These are phyloP conservation scores for Hipposideros larvatus DNA, from an alignment of 2,797 vertebrate species.

Conservation along the genomic window DNA sequence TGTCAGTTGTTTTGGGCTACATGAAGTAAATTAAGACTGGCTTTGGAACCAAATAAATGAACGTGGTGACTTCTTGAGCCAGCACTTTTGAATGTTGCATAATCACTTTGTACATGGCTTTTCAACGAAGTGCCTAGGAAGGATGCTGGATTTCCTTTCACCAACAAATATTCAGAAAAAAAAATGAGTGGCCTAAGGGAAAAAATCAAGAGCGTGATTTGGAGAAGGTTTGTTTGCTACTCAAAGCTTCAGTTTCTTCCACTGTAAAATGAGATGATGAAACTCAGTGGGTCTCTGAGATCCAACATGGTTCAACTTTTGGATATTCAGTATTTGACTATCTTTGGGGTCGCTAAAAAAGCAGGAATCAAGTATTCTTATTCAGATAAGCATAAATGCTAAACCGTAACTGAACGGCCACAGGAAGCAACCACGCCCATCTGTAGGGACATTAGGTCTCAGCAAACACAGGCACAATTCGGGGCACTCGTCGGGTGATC, in stretches of 20 bases:
- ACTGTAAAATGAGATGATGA: slow-evolving; percentile 42
- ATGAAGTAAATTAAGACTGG: slow-evolving; percentile 18
- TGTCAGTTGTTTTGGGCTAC: slow-evolving; percentile 6
- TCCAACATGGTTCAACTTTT: background rate
- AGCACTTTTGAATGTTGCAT: slow-evolving; percentile 34
- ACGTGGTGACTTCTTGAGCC: background rate
- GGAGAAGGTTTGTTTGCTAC: background rate
- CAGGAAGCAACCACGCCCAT: background rate
- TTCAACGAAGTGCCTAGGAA: background rate
- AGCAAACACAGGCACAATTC: background rate
- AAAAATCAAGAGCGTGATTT: background rate
- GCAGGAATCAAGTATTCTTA: background rate
- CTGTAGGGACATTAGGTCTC: background rate
- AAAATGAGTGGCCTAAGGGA: background rate
- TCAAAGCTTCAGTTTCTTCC: background rate
- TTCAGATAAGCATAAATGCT: background rate
- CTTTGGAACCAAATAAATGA: slow-evolving; percentile 46
- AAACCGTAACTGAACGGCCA: background rate
- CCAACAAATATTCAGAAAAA: slow-evolving; percentile 33
- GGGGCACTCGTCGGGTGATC: background rate
- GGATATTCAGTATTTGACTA: background rate
- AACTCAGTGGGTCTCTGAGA: background rate
- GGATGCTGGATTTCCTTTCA: background rate
- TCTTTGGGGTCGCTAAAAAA: background rate
- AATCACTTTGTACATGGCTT: background rate